Evolutionary conservation across 2,113 vertebrate genomes (phyloP).

Genomic region (Tyrannus savana): DNA sequence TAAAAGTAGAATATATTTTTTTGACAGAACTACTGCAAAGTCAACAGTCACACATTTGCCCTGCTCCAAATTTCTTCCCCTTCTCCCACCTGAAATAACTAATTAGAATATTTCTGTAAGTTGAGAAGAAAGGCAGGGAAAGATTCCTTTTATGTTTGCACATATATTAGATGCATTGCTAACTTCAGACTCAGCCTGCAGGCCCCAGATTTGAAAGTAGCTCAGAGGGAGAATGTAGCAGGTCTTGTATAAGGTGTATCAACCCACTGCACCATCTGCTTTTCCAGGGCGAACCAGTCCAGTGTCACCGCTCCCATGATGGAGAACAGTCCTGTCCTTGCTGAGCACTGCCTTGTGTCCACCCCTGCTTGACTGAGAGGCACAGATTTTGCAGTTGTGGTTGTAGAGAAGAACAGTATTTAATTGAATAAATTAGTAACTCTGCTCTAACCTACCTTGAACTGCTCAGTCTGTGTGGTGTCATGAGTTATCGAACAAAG

Average conservation of each 20-base stretch:
- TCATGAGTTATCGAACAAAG: background rate
- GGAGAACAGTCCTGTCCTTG: background rate
- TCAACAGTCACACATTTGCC: slow-evolving; percentile 11
- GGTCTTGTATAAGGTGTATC: background rate
- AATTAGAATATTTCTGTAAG: slow-evolving; percentile 3
- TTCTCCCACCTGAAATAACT: slow-evolving; percentile 13
- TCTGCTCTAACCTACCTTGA: background rate
- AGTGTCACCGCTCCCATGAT: rapidly evolving
- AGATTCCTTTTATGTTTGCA: background rate
- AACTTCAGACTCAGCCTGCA: background rate
- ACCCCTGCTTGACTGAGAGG: background rate
- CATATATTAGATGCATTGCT: background rate
- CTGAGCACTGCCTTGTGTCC: background rate
- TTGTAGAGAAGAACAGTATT: background rate
- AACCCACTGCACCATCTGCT: background rate
- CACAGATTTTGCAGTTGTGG: background rate
- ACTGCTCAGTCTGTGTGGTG: background rate
- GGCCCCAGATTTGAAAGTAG: background rate
- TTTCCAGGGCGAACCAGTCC: background rate
- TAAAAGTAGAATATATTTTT: slow-evolving; percentile 56
- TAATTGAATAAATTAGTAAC: background rate
- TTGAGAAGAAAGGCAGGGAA: background rate
- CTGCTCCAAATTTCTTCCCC: background rate
- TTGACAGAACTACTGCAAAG: background rate
- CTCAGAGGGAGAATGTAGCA: background rate